Evolutionary conservation across 2,113 vertebrate species (phyloP).

Genomic region (Paracanthobrama guichenoti): DNA sequence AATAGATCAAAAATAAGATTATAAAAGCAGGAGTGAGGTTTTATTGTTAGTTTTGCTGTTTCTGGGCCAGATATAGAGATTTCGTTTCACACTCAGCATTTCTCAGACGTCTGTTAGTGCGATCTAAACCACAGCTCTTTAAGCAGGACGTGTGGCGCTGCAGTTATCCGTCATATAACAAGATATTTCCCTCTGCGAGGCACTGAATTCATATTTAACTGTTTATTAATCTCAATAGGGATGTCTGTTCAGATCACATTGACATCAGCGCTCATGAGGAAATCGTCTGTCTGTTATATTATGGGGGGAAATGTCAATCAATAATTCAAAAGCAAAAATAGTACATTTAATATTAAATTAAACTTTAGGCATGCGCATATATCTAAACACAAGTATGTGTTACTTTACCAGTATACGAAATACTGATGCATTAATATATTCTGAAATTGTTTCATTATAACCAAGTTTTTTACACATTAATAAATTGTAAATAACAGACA

Average conservation of each 20-base stretch:
- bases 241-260: slow-evolving; percentile 15
- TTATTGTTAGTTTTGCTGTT: slow-evolving; percentile 3
- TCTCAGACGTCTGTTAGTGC: slow-evolving; percentile 51
- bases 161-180: slow-evolving; percentile 14
- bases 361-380: neutral
- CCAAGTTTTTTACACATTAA: neutral
- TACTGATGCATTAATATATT: neutral
- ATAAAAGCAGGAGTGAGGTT: neutral
- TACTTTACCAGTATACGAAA: neutral
- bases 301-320: neutral
- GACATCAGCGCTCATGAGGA: neutral
- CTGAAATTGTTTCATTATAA: neutral
- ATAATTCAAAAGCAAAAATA: neutral
- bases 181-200: slow-evolving; percentile 15
- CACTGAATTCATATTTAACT: slow-evolving; percentile 25
- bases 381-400: neutral
- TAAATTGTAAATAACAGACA: no score
- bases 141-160: slow-evolving; percentile 44
- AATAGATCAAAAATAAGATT: slow-evolving; percentile 3
- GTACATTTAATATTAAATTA: neutral
- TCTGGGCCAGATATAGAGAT: slow-evolving; percentile 11
- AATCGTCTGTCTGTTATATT: neutral
- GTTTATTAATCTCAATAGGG: slow-evolving; percentile 14
- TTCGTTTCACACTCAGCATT: slow-evolving; percentile 22
- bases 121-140: slow-evolving; percentile 50